Evolutionary conservation across 2,113 vertebrate species (phyloP).

Genomic region (Podarcis cretensis): DNA sequence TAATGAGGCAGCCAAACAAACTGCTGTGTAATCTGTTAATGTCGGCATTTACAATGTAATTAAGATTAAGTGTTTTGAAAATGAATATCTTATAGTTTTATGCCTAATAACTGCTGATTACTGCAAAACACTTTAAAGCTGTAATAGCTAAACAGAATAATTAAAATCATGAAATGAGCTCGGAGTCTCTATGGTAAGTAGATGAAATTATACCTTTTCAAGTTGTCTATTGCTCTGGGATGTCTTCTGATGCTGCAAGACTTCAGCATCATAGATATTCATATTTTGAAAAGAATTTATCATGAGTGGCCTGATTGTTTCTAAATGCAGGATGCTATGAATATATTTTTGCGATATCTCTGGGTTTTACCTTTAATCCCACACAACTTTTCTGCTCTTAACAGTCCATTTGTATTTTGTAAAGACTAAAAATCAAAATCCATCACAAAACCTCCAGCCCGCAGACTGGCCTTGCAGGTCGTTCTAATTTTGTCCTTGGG

Average conservation of each 20-base stretch:
- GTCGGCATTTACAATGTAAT: constrained; percentile 69
- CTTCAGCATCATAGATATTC: background rate
- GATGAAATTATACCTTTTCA: constrained; percentile 47
- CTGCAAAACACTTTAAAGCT: constrained; percentile 58
- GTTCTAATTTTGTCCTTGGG: too few species aligned
- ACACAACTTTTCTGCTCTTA: background rate
- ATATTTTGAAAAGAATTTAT: background rate
- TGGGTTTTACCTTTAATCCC: background rate
- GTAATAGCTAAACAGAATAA: constrained; percentile 69
- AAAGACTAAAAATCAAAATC: background rate
- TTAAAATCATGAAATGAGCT: constrained; percentile 54
- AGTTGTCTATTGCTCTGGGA: constrained; percentile 36
- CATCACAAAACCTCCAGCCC: background rate
- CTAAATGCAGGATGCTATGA: background rate
- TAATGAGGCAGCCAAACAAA: constrained; percentile 68
- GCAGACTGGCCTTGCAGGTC: too few species aligned
- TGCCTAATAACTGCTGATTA: constrained; percentile 67
- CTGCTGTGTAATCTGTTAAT: constrained; percentile 65
- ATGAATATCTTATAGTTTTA: constrained; percentile 58
- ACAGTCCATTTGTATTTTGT: background rate
- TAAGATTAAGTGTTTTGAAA: constrained; percentile 69
- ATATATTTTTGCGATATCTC: background rate
- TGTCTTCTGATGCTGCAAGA: constrained; percentile 2
- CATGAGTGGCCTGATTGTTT: background rate
- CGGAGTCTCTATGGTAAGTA: constrained; percentile 27